Base-by-base conservation (phyloP, 2,113 vertebrate genomes). In the Xyrauchen texanus region DNA sequence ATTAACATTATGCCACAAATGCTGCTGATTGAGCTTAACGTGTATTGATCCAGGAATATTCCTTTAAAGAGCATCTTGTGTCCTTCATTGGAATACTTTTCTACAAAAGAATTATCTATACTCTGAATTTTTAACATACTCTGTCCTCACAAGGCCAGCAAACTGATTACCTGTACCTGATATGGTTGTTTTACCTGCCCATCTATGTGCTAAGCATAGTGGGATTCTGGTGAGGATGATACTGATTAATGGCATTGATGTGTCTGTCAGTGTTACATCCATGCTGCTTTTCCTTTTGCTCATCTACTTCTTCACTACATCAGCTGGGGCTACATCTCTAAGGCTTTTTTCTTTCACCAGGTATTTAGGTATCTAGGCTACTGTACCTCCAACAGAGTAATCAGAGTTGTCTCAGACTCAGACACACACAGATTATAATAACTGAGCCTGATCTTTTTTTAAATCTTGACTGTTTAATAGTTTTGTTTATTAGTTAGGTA, bases 301-400 rank as follows among this genome's bases (percentile, higher is more conserved):
- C 21, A 93, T 95, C 55, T 92, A 93, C 0, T 91, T 91, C 8
- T 86, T 93, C 7, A 92, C 91, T 79, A 34, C n/a, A 94, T 91
- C 87, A 94, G 94, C 82, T 94, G 94, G 92, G 93, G 92, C 74
- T 94, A 91, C 42, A 93, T 94, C 84, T 93, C 93, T 84, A 93
- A 94, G 82, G 92, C 93, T 95, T 42, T 95, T 93, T 83, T 93
- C 21, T 34, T 1, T 34, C 21, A 93, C 68, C 93, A 94, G 91
- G 92, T 94, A 9, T 44, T 66, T 5, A 34, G 4, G 2, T 7
- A 76, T 55, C n/a, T 44, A 51, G 21, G 21, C 21, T 34, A 34
- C 21, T 34, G 21, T 34, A 34, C n/a, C 15, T 68, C 66, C 67
- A 52, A 52, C 67, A 68, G 46, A 44, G 42, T 70, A 70, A 42